A percentile compares a stretch with the other conserved stretches of the same genome.
These are phyloP conservation scores for Ceratoteleas bidentatus DNA, from an alignment of 1,140 invertebrate genomes.

Conservation along the genomic window DNA sequence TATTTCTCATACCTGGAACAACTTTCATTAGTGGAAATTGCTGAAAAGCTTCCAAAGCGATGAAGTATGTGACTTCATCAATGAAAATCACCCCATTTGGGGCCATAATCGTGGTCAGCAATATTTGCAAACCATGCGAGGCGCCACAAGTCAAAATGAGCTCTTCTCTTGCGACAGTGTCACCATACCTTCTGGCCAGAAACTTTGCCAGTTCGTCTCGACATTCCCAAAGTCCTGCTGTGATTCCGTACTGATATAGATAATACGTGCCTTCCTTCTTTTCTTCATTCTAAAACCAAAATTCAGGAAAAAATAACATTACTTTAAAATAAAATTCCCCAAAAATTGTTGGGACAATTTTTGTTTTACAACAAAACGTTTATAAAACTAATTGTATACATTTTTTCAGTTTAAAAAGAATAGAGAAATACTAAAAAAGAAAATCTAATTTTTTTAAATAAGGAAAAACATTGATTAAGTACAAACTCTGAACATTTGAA, in stretches of 20 bases:
- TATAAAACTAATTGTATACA: too few species aligned
- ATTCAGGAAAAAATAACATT: background rate
- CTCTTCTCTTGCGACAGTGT: slow-evolving; percentile 81
- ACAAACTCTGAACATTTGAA: background rate
- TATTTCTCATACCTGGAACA: slow-evolving; percentile 77
- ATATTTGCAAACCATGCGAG: slow-evolving; percentile 83
- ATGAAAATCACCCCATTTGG: slow-evolving; percentile 84
- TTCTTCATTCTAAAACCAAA: slow-evolving; percentile 75
- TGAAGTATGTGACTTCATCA: slow-evolving; percentile 87
- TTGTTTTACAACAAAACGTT: too few species aligned
- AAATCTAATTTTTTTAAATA: too few species aligned
- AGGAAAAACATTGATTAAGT: too few species aligned
- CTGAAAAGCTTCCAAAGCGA: slow-evolving; percentile 83
- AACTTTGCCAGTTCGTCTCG: slow-evolving; percentile 81
- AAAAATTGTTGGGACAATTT: background rate
- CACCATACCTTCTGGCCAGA: slow-evolving; percentile 78
- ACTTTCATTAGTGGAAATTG: slow-evolving; percentile 83
- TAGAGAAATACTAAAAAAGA: too few species aligned
- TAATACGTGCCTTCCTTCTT: slow-evolving; percentile 79
- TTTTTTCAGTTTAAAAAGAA: background rate
- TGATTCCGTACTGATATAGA: slow-evolving; percentile 83
- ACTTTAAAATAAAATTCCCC: background rate
- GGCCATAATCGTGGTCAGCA: slow-evolving; percentile 83
- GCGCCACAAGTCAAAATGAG: slow-evolving; percentile 86
- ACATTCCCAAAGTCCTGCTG: slow-evolving; percentile 80